Evolutionary conservation across 92 coral and sea anemone genomes (phyloP).

Genomic region (Bergia sp.): DNA sequence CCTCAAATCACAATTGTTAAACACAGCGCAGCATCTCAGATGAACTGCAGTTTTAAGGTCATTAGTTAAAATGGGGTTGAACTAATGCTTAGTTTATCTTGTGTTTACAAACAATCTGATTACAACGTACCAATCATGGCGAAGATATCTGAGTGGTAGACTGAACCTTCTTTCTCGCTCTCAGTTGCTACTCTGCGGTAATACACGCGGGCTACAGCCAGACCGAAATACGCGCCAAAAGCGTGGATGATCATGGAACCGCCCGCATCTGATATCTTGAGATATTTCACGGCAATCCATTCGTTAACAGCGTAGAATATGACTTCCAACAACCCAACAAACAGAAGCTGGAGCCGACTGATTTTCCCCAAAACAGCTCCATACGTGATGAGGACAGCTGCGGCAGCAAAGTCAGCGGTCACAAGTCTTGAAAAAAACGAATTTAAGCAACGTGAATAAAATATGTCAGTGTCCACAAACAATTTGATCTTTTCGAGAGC

Average conservation of each 20-base stretch:
- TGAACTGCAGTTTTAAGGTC: no score
- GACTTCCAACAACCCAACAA: conserved; percentile 66
- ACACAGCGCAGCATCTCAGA: no score
- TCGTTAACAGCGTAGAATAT: conserved; percentile 68
- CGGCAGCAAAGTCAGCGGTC: conserved; percentile 75
- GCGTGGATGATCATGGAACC: conserved; percentile 73
- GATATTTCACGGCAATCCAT: conserved; percentile 57
- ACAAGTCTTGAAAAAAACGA: conserved; percentile 34
- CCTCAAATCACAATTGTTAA: no score
- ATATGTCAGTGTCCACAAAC: background rate
- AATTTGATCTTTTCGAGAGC: background rate
- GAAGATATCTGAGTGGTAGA: conserved; percentile 71
- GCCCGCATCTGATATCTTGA: conserved; percentile 72
- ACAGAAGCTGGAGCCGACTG: conserved; percentile 72
- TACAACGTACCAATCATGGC: conserved; percentile 70
- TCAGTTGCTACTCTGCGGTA: conserved; percentile 38
- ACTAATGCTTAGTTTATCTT: no score
- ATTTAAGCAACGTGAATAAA: background rate
- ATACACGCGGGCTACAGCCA: conserved; percentile 67
- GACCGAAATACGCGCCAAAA: conserved; percentile 77
- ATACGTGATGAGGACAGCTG: conserved; percentile 71
- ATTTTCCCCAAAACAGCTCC: conserved; percentile 80
- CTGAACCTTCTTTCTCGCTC: conserved; percentile 62
- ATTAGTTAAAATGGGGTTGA: no score
- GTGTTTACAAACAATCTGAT: background rate